Evolutionary conservation across 2,113 vertebrate species (phyloP), one percentile per base, ranked within the genome.

Genomic region (Pseudonaja textilis): DNA sequence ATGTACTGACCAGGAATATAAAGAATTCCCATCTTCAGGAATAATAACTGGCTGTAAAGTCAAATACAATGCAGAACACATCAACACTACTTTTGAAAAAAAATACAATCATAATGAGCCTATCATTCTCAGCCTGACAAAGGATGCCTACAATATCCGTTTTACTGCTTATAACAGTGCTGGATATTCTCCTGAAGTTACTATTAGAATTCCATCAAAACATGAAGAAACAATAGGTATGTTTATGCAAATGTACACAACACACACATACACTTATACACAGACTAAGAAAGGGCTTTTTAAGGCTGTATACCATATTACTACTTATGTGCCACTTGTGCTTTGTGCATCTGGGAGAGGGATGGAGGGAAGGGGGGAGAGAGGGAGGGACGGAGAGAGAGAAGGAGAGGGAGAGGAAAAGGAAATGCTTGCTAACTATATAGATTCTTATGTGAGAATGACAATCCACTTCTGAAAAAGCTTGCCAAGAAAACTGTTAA

Each of bases 191-290:
- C 96, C 96, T 54, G 92, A 94, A 90, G 95, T 97, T 42, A 16
- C 59, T 86, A 90, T 98, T 92, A 97, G 96, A 94, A 97, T 98
- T 95, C 97, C 98, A 8, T 96, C 97, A 45, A 5, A 89, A 61
- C 16, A 61, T 26, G 98, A 98, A 96, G 95, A 96, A 90, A 0
- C 97, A 95, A 96, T 86, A 11, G 74, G 92, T 93, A 47, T 74
- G 92, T 93, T 86, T 86, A 42, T 61, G 29, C 16, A 25, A 26
- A 9, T 10, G 29, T 69, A n/a, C 12, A 69, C 29, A 69, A 74
- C n/a, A 34, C 14, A 69, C 12, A 12, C 14, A 69, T 4, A 12
- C 6, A 81, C 2, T 14, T 16, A 34, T n/a, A 18, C 2, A 34
- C n/a, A 81, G 74, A 81, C 3, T 39, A 20, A 81, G 34, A 81